Conservation (phyloP, 2,888 invertebrate species). For the Lithophane leautieri region DNA sequence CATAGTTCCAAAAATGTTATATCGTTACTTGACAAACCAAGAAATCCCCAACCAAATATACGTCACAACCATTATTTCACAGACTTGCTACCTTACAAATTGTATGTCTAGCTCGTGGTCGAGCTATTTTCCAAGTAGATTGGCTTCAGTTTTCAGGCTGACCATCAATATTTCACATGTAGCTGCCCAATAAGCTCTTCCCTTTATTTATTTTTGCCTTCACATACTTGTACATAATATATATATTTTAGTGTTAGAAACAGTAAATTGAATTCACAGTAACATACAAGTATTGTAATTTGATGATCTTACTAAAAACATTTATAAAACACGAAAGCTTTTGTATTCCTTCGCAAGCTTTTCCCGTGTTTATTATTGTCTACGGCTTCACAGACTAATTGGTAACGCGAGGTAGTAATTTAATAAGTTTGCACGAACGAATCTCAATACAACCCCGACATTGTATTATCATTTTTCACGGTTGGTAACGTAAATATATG, state of each 20-base stretch:
- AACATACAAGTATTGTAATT: constrained; percentile 5
- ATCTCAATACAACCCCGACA: constrained; percentile 38
- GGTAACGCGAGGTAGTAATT: constrained; percentile 41
- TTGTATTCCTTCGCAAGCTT: constrained; percentile 17
- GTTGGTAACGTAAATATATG: constrained; percentile 55
- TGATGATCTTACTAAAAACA: not conserved
- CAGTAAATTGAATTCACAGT: too few relatives aligned
- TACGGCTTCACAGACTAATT: constrained; percentile 50
- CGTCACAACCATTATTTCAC: not conserved
- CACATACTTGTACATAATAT: too few relatives aligned
- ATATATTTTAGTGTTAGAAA: too few relatives aligned
- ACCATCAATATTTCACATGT: not conserved
- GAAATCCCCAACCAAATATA: too few relatives aligned
- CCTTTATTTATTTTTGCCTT: too few relatives aligned
- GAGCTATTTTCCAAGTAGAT: too few relatives aligned
- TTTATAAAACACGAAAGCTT: constrained; percentile 8
- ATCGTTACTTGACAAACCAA: too few relatives aligned
- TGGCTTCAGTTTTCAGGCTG: not conserved
- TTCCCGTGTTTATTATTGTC: constrained; percentile 37
- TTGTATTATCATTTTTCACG: constrained; percentile 53
- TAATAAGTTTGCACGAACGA: constrained; percentile 49
- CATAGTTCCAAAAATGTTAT: too few relatives aligned
- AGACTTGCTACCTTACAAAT: not conserved
- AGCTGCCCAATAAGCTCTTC: not conserved
- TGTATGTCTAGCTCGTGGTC: not conserved